Base-by-base conservation (phyloP, 2,797 vertebrate species). In the Halcyon leucocephala region DNA sequence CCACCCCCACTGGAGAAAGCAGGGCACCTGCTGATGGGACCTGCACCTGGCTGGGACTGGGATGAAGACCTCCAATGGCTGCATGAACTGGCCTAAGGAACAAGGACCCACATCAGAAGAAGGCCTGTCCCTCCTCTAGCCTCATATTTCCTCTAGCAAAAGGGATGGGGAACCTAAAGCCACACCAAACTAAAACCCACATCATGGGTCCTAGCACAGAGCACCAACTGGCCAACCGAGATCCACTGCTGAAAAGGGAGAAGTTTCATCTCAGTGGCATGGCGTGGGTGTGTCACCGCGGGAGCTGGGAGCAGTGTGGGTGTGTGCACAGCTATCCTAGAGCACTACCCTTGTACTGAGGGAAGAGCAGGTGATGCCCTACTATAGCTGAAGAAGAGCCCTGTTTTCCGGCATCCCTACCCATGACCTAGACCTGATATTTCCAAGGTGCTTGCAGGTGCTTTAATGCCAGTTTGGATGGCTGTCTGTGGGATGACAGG, bases 1-100 rank as follows among this genome's bases (percentile, higher is more conserved):
- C 28, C 7, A 9, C 9, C 21, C 19, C 1, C 1, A 17, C 26
- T 1, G 1, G 14, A 7, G 22, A 48, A 11, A 71, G 39, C 2
- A 0, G 22, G 48, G 15, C 46, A 49, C 46, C 46, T 78, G 79
- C 51, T 60, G 33, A n/a, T 60, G 39, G 18, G 25, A 77, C 13
- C 12, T 65, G 57, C 51, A 58, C 14, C 57, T 3, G 1, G 22
- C 21, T 46, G 37, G 9, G n/a, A 14, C 44, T 41, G 64, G 21
- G 25, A 44, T 77, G 51, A 65, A 44, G 51, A 60, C 29, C 26
- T 41, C 21, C 19, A 31, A 19, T 0, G 1, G 26, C 54, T 37
- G 8, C 16, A 24, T 7, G 18, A 86, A 44, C 64, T 22, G 29
- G 33, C 25, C 21, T 26, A 51, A 25, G 37, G 46, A 65, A 48